Conservation (phyloP, 2,797 vertebrate genomes). For the Lophotriccus pileatus region DNA sequence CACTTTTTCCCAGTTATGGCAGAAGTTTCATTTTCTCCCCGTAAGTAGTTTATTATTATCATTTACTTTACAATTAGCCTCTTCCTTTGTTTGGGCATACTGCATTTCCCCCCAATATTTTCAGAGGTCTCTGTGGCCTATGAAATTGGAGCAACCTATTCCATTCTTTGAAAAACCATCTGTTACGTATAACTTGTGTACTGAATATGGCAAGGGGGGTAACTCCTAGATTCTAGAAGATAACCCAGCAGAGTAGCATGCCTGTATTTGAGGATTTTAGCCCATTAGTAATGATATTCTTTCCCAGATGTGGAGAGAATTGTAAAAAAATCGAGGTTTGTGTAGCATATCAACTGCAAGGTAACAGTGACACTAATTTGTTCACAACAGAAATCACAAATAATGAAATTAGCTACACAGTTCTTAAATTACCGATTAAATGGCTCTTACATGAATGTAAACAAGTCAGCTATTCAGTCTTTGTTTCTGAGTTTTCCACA, state of each 20-base stretch:
- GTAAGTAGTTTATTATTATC: background rate
- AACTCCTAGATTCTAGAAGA: background rate
- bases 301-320: background rate
- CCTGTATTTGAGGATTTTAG: background rate
- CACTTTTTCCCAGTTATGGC: background rate
- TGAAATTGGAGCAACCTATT: background rate
- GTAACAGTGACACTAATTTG: background rate
- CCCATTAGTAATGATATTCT: background rate
- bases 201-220: background rate
- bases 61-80: background rate
- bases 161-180: background rate
- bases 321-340: background rate
- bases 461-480: background rate
- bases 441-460: background rate
- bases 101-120: background rate
- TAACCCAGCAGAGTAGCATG: background rate
- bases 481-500: background rate
- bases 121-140: background rate
- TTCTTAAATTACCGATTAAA: background rate
- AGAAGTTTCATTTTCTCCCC: background rate
- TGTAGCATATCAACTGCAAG: background rate
- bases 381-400: background rate
- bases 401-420: background rate
- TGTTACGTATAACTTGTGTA: background rate
- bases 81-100: background rate